phyloP scores from a whole-genome alignment of 2,888 invertebrate species.

The Drosophila pegasa region DNA sequence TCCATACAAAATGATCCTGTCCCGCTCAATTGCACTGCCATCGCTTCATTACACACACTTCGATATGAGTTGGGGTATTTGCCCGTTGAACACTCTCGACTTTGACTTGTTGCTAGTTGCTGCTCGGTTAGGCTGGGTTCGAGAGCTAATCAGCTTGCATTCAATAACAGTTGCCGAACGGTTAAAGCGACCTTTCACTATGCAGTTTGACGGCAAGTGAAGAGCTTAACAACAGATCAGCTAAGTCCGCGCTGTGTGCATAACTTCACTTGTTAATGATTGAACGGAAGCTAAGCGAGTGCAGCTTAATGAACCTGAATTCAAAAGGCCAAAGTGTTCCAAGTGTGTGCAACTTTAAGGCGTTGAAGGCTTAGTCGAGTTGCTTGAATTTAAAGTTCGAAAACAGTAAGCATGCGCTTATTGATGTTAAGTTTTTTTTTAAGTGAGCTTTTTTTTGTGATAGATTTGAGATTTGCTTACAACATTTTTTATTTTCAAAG shows the following conservation, averaged over 20 bases:
- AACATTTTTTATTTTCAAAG: too few species aligned
- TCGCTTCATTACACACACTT: too few species aligned
- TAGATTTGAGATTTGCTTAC: too few species aligned
- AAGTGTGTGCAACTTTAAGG: background rate
- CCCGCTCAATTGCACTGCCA: too few species aligned
- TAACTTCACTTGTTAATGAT: background rate
- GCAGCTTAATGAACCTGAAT: background rate
- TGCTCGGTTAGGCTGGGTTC: conserved; percentile 1
- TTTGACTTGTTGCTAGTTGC: background rate
- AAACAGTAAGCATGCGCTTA: too few species aligned
- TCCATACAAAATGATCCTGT: too few species aligned
- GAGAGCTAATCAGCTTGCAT: conserved; percentile 26
- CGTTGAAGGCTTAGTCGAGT: too few species aligned
- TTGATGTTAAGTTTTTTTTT: too few species aligned
- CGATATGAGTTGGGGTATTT: background rate
- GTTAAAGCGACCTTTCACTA: background rate
- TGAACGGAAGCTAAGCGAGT: background rate
- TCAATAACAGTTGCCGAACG: conserved; percentile 7
- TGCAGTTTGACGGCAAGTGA: background rate
- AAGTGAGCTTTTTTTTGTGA: too few species aligned
- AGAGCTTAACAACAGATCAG: background rate
- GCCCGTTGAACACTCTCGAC: background rate
- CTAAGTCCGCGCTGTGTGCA: background rate
- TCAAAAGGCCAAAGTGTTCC: background rate
- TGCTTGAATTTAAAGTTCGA: background rate